phyloP scores from a whole-genome alignment of 2,113 vertebrate species.

The Aspidoscelis tigris region DNA sequence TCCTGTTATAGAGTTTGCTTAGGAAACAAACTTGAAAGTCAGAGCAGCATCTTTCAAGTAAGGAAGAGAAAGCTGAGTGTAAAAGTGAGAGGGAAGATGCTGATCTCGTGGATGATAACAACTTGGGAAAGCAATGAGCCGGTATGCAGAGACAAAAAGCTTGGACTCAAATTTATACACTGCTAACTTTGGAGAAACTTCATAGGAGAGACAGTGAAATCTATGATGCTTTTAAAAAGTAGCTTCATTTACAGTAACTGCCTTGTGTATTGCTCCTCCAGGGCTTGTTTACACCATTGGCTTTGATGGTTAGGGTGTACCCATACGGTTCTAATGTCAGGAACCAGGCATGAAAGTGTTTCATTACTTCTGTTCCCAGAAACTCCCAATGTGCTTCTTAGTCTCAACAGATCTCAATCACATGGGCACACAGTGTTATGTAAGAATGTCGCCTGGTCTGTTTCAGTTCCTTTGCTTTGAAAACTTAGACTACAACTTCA shows the following conservation, averaged over 20 bases:
- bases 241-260: constrained; percentile 21
- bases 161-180: constrained; percentile 12
- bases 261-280: constrained; percentile 14
- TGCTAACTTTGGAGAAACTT: constrained; percentile 21
- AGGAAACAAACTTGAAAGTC: too few species aligned
- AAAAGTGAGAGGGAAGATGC: not conserved
- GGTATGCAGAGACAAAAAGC: not conserved
- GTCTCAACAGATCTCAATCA: not conserved
- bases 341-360: not conserved
- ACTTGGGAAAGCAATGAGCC: constrained; percentile 5
- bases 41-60: not conserved
- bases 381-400: not conserved
- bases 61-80: not conserved
- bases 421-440: not conserved
- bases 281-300: constrained; percentile 27
- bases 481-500: not conserved
- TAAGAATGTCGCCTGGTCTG: not conserved
- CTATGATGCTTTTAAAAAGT: constrained; percentile 23
- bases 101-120: not conserved
- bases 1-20: too few species aligned
- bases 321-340: constrained; percentile 13
- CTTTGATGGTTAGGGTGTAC: constrained; percentile 12
- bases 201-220: constrained; percentile 15
- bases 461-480: not conserved
- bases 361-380: constrained; percentile 5